A percentile compares a stretch with the other conserved stretches of the same genome.
phyloP scores from a whole-genome alignment of 2,113 vertebrate genomes.

The Cavia porcellus region DNA sequence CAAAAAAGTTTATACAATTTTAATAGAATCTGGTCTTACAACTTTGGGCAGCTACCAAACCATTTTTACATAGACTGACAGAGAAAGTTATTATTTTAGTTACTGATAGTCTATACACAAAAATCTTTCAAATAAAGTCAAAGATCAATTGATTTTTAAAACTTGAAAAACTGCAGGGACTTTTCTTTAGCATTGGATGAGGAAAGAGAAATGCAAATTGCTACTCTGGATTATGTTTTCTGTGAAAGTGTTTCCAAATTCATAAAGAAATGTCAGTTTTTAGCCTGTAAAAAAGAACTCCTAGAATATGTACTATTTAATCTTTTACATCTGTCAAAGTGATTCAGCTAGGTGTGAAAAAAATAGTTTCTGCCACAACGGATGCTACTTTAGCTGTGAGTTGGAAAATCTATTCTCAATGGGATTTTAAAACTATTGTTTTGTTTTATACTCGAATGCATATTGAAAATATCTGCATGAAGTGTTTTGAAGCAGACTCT shows the following conservation, averaged over 20 bases:
- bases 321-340: not conserved
- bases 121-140: constrained; percentile 27
- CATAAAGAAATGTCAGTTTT: not conserved
- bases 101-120: not conserved
- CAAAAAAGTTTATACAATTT: not conserved
- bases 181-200: constrained; percentile 25
- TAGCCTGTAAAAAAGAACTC: not conserved
- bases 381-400: not conserved
- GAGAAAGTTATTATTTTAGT: constrained; percentile 3
- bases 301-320: not conserved
- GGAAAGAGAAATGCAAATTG: not conserved
- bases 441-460: not conserved
- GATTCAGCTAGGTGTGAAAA: constrained; percentile 37
- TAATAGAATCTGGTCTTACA: constrained; percentile 20
- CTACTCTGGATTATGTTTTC: not conserved
- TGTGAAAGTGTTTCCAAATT: not conserved
- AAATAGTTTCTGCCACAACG: not conserved
- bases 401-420: constrained; percentile 27
- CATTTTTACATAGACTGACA: not conserved
- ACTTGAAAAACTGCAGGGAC: not conserved
- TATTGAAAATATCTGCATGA: not conserved
- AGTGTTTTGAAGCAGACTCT: not conserved
- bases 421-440: constrained; percentile 24
- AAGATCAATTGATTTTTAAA: constrained; percentile 36
- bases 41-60: not conserved